Evolutionary conservation across 2,797 vertebrate genomes (phyloP), one percentile per base, ranked within the genome.

Genomic region (Knipowitschia caucasica): DNA sequence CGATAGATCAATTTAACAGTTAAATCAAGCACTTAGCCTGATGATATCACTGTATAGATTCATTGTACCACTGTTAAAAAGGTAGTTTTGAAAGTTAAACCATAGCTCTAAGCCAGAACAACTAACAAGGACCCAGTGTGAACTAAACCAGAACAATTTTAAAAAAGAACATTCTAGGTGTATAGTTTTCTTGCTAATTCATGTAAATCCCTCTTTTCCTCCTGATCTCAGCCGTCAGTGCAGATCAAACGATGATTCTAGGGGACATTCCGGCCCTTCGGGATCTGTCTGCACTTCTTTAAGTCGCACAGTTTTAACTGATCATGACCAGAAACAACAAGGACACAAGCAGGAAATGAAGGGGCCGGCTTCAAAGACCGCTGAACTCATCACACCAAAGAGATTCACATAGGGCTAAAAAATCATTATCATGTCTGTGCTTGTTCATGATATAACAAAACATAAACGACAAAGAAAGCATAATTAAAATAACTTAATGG

Each of bases 291-390:
- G 2, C 56, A 40, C 63, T 81, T 80, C 78, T 75, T 78, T 47
- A 64, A 68, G 74, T 77, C 71, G 81, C 20, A 55, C 73, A 85
- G 82, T 63, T 86, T 83, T 86, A 65, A 58, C 67, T 46, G 78
- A 88, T 89, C 87, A 89, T 52, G 69, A 75, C 61, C 18, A 77
- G 65, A 76, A 79, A 78, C 72, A 88, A 85, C 68, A 81, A 42
- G 74, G 64, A 76, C 67, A 73, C 60, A 5, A 78, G 84, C 84
- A 89, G 86, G 89, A 90, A 89, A 89, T 89, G 56, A 89, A 89
- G 84, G 64, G 67, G 75, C 70, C 69, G 70, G 58, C 58, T 69
- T 58, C 56, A 69, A 73, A 78, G 75, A 66, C 72, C 67, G 45
- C 26, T 57, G 65, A 65, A 57, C 62, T 66, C 14, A 68, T 80